These are phyloP conservation scores for Metaphire vulgaris DNA, from an alignment of 1,140 invertebrate genomes.

Conservation along the genomic window DNA sequence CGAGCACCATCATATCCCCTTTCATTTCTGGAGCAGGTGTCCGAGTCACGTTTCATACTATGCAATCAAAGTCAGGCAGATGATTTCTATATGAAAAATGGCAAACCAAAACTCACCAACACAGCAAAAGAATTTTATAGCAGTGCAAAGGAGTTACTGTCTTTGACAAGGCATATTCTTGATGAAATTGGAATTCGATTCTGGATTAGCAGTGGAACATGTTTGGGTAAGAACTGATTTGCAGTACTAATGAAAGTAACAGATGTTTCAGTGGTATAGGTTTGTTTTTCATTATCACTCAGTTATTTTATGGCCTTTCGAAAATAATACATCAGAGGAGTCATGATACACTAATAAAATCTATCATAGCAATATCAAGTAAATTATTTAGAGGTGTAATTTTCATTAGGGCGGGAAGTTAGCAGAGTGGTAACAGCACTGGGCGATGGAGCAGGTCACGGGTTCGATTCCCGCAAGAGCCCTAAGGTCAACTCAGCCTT, in stretches of 20 bases:
- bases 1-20: background rate
- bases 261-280: background rate
- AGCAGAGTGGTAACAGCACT: no score
- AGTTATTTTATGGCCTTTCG: background rate
- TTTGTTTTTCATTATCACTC: background rate
- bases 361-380: background rate
- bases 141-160: constrained; percentile 53
- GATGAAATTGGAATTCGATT: constrained; percentile 55
- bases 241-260: background rate
- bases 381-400: background rate
- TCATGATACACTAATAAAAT: background rate
- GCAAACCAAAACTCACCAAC: background rate
- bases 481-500: no score
- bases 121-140: constrained; percentile 21
- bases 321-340: background rate
- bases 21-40: background rate
- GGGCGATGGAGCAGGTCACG: no score
- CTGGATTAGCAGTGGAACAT: constrained; percentile 60
- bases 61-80: background rate
- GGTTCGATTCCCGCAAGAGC: no score
- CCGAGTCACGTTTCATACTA: background rate
- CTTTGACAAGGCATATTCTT: constrained; percentile 52
- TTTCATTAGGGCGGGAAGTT: background rate
- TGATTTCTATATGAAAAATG: background rate
- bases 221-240: constrained; percentile 49